Base-by-base conservation (phyloP, 2,113 vertebrate genomes). In the Eudyptes chrysolophus region DNA sequence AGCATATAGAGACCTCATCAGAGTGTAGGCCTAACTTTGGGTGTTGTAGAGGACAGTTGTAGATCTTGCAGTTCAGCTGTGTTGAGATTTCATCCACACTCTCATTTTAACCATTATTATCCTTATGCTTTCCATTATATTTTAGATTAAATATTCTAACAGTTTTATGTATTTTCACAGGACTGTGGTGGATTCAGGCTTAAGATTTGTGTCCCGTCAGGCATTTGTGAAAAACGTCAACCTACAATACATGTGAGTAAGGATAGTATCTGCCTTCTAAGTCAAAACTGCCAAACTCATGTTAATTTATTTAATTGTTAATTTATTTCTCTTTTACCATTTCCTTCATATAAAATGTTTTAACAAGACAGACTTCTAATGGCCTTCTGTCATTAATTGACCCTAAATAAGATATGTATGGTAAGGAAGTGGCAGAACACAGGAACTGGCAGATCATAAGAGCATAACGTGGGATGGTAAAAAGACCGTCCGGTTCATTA, bases 241-340 rank as follows among this genome's bases (percentile, higher is more conserved):
- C 78, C 98, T 99, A 71, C 99, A 99, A 83, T 99, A 99, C 92
- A 98, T 99, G 99, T 99, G 96, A 99, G 99, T 99, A 97, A 95
- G 79, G 38, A 16, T 4, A 70, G 17, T 13, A 11, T 77, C 58
- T 95, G 24, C 32, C 68, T 95, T 80, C 22, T 46, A 58, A 68
- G 40, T 44, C 40, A 77, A 89, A 86, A 48, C 52, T 72, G 18
- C 34, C 74, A 46, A 44, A 46, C 13, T 72, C n/a, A 25, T 72
- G 19, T 42, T 58, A 61, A 29, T 76, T 82, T 69, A 36, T 89
- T 27, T 94, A 44, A 54, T 70, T 96, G 44, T 26, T 38, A 46
- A 40, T 65, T 72, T 70, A 49, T 79, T 65, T 96, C 18, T 97
- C 38, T 75, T 80, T 94, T 93, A 64, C 19, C 8, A 48, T 65